Percentiles rank a stretch among this genome's conserved stretches.
Evolutionary conservation across 2,888 invertebrate genomes (phyloP).

Genomic region (Microdon myrmicae): DNA sequence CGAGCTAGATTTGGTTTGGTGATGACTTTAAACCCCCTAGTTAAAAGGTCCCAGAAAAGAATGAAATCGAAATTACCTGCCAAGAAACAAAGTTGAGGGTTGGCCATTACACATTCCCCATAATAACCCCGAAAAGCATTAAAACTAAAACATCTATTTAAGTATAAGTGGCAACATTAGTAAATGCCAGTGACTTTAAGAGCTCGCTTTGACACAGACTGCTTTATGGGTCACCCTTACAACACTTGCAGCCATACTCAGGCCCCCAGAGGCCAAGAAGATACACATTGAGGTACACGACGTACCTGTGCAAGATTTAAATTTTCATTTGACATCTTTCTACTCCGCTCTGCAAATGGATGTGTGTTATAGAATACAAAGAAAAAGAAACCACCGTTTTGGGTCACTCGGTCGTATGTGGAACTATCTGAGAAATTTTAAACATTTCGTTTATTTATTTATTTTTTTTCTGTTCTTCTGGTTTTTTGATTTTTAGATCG

Average conservation of each 20-base stretch:
- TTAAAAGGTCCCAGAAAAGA: too few relatives aligned
- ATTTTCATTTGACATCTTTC: slow-evolving; percentile 3
- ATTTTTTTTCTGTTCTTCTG: neutral
- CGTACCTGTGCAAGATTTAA: too few relatives aligned
- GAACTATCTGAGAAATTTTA: slow-evolving; percentile 14
- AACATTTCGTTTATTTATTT: neutral
- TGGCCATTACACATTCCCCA: slow-evolving; percentile 25
- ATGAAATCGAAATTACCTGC: too few relatives aligned
- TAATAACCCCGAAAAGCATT: slow-evolving; percentile 24
- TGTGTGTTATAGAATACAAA: slow-evolving; percentile 15
- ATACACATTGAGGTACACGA: too few relatives aligned
- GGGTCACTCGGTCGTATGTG: slow-evolving; percentile 41
- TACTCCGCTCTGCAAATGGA: slow-evolving; percentile 27
- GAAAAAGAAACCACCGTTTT: too few relatives aligned
- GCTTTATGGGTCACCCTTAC: slow-evolving; percentile 28
- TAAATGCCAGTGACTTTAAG: neutral
- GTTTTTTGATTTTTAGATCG: slow-evolving; percentile 1
- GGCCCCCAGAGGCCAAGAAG: too few relatives aligned
- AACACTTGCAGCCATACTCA: slow-evolving; percentile 15
- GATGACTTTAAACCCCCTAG: too few relatives aligned
- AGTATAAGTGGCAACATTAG: slow-evolving; percentile 6
- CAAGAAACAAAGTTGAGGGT: slow-evolving; percentile 37
- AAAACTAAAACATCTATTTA: slow-evolving; percentile 28
- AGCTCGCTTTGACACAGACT: neutral
- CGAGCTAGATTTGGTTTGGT: too few relatives aligned